Evolutionary conservation across 2,113 vertebrate genomes (phyloP).

Genomic region (Poeciliopsis turrubarensis): DNA sequence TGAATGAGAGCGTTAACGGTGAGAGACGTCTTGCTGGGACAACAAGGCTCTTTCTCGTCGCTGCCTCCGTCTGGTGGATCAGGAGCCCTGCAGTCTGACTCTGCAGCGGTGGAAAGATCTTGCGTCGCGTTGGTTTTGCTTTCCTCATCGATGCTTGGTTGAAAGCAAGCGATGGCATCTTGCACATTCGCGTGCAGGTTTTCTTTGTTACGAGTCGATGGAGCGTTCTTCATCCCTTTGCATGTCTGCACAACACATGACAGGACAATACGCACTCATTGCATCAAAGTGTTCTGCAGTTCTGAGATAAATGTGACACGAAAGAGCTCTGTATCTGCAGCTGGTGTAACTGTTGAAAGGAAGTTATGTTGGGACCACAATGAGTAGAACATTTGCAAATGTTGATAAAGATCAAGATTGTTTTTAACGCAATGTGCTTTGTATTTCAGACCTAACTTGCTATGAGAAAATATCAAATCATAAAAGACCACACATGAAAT

Average conservation of each 20-base stretch:
- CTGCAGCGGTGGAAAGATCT: background rate
- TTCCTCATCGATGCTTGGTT: background rate
- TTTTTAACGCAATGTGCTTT: background rate
- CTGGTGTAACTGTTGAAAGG: slow-evolving; percentile 55
- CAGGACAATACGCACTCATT: background rate
- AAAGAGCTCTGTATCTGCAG: background rate
- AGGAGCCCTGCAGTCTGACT: slow-evolving; percentile 11
- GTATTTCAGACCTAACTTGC: background rate
- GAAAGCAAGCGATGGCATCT: slow-evolving; percentile 68
- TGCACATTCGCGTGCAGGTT: slow-evolving; percentile 78
- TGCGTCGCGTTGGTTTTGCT: background rate
- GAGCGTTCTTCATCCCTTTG: slow-evolving; percentile 7
- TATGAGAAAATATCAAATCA: background rate
- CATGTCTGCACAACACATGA: slow-evolving; percentile 58
- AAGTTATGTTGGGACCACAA: slow-evolving; percentile 57
- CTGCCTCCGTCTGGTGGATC: slow-evolving; percentile 39
- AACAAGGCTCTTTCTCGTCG: slow-evolving; percentile 10
- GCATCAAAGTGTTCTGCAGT: background rate
- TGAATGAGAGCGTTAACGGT: slow-evolving; percentile 53
- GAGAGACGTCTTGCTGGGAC: background rate
- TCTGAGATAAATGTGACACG: background rate
- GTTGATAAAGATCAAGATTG: slow-evolving; percentile 47
- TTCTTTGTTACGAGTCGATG: slow-evolving; percentile 36
- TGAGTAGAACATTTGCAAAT: slow-evolving; percentile 27
- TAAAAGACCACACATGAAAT: background rate